These are phyloP conservation scores for Aythya baeri DNA, from an alignment of 2,113 vertebrate genomes.

Conservation along the genomic window DNA sequence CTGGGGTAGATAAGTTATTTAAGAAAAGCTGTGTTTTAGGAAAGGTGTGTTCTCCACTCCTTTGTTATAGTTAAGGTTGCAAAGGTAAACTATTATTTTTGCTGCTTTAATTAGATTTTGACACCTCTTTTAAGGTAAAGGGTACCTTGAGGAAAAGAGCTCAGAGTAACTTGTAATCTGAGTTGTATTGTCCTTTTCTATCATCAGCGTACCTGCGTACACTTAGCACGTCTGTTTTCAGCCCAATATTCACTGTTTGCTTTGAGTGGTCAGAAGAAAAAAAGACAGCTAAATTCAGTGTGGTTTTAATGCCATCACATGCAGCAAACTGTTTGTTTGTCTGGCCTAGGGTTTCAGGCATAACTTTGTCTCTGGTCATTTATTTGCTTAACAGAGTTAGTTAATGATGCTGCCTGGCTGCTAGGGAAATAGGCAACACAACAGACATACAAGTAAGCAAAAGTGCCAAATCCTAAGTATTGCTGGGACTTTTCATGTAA, in stretches of 20 bases:
- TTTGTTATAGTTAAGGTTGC: neutral
- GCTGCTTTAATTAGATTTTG: neutral
- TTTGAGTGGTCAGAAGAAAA: neutral
- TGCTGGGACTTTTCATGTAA: neutral
- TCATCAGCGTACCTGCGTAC: too few relatives aligned
- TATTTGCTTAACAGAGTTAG: neutral
- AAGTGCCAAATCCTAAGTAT: neutral
- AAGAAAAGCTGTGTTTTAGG: neutral
- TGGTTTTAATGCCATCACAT: neutral
- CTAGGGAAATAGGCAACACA: neutral
- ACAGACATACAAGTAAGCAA: neutral
- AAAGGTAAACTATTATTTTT: neutral
- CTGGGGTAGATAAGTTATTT: neutral
- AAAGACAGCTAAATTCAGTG: neutral
- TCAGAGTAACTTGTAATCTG: neutral
- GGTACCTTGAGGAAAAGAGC: neutral
- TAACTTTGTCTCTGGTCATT: neutral
- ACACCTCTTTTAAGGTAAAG: neutral
- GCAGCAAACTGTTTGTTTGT: neutral
- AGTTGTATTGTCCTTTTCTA: neutral
- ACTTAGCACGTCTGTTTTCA: neutral
- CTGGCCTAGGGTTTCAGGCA: neutral
- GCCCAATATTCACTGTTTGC: neutral
- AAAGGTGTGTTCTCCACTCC: rapidly evolving
- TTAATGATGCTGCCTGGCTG: neutral